A percentile compares a stretch with the other conserved stretches of the same genome.
Conservation (phyloP, 2,888 invertebrate species). For the Tiphia femorata region DNA sequence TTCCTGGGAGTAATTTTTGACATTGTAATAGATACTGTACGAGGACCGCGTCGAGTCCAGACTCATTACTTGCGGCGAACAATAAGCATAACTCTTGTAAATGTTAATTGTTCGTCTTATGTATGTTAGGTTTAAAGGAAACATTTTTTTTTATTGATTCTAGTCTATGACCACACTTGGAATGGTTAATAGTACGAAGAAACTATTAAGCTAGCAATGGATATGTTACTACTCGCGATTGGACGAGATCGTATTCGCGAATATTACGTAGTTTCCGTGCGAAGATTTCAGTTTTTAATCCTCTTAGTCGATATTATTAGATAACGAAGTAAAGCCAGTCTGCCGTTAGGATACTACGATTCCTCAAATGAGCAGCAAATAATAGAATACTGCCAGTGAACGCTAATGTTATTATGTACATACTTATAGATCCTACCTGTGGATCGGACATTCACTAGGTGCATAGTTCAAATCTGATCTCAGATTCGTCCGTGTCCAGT, state of each 20-base stretch:
- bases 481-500: slow-evolving; percentile 34
- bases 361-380: slow-evolving; percentile 19
- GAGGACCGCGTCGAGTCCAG: too few species aligned
- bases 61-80: too few species aligned
- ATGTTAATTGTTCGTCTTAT: slow-evolving; percentile 26
- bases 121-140: slow-evolving; percentile 45
- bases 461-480: slow-evolving; percentile 33
- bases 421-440: slow-evolving; percentile 32
- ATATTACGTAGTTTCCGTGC: neutral
- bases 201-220: slow-evolving; percentile 2
- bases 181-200: slow-evolving; percentile 10
- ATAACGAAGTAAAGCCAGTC: slow-evolving; percentile 19
- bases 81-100: too few species aligned
- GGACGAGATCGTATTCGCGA: neutral
- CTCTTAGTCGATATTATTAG: neutral
- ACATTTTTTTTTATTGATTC: slow-evolving; percentile 52
- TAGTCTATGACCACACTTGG: slow-evolving; percentile 56
- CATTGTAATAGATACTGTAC: too few species aligned
- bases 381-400: slow-evolving; percentile 31
- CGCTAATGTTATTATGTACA: slow-evolving; percentile 37
- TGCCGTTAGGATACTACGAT: slow-evolving; percentile 28
- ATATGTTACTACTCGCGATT: neutral
- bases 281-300: neutral
- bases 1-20: too few species aligned
- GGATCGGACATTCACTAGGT: slow-evolving; percentile 24